Conservation (phyloP, 2,797 vertebrate species). For the Rachycentron canadum region DNA sequence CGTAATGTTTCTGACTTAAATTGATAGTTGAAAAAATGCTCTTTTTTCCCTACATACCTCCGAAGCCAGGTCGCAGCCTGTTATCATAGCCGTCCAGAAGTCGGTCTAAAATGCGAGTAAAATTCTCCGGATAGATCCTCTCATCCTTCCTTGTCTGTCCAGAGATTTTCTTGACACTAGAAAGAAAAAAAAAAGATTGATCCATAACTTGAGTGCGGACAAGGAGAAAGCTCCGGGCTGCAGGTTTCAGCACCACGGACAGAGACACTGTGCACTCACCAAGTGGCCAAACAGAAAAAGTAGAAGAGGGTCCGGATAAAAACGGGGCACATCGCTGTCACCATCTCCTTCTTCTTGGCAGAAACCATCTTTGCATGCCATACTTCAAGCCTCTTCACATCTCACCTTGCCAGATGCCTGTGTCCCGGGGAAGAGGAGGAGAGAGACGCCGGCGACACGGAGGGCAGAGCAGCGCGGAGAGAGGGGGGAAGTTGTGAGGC, state of each 20-base stretch:
- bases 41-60: conserved; percentile 85
- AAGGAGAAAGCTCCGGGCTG: neutral
- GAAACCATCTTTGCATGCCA: conserved; percentile 96
- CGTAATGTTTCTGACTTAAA: neutral
- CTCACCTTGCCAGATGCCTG: conserved; percentile 83
- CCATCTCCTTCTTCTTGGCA: conserved; percentile 93
- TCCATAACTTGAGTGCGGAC: conserved; percentile 22
- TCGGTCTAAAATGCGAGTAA: conserved; percentile 96
- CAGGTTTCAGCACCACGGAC: conserved; percentile 46
- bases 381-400: conserved; percentile 92
- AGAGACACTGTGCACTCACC: conserved; percentile 88
- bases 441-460: conserved; percentile 58
- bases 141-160: conserved; percentile 92
- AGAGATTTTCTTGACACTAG: conserved; percentile 89
- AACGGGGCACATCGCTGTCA: conserved; percentile 87
- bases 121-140: conserved; percentile 96
- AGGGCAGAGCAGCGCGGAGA: conserved; percentile 63
- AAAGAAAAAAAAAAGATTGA: conserved; percentile 38
- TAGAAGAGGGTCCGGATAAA: conserved; percentile 89
- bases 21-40: neutral
- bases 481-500: conserved; percentile 67
- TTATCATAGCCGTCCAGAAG: conserved; percentile 99
- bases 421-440: conserved; percentile 75
- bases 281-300: conserved; percentile 91
- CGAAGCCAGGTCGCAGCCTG: conserved; percentile 98